These are phyloP conservation scores for Pluvialis apricaria DNA, from an alignment of 2,113 vertebrate genomes.

Conservation along the genomic window DNA sequence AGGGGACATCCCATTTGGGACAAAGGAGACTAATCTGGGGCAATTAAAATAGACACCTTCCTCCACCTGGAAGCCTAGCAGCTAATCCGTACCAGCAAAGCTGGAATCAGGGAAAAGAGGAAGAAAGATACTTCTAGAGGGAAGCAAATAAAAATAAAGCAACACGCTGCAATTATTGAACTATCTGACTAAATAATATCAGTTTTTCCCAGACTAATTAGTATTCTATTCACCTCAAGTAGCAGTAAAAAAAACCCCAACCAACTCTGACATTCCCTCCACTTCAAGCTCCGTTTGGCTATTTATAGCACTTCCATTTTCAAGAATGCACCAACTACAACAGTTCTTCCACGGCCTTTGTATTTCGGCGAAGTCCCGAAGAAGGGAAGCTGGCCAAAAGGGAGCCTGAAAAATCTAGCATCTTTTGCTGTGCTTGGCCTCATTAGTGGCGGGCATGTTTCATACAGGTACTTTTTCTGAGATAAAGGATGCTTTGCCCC, in stretches of 20 bases:
- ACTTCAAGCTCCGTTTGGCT: background rate
- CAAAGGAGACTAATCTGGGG: background rate
- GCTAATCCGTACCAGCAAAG: background rate
- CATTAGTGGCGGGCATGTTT: background rate
- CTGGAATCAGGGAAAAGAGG: background rate
- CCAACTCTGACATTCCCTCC: background rate
- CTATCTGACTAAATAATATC: background rate
- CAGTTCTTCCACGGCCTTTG: rapidly evolving
- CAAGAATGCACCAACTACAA: background rate
- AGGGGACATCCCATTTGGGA: background rate
- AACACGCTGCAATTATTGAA: background rate
- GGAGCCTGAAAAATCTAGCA: background rate
- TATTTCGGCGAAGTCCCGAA: rapidly evolving
- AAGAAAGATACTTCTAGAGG: background rate
- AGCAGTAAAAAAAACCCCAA: background rate
- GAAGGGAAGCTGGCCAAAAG: background rate
- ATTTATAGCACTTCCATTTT: background rate
- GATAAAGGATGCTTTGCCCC: background rate
- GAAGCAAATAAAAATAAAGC: background rate
- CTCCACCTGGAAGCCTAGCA: background rate
- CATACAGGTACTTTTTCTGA: background rate
- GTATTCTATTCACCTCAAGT: background rate
- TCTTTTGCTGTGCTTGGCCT: background rate
- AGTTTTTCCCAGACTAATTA: background rate
- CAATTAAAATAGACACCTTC: background rate